These are phyloP conservation scores for Menidia menidia DNA, from an alignment of 2,797 vertebrate species.

Conservation along the genomic window DNA sequence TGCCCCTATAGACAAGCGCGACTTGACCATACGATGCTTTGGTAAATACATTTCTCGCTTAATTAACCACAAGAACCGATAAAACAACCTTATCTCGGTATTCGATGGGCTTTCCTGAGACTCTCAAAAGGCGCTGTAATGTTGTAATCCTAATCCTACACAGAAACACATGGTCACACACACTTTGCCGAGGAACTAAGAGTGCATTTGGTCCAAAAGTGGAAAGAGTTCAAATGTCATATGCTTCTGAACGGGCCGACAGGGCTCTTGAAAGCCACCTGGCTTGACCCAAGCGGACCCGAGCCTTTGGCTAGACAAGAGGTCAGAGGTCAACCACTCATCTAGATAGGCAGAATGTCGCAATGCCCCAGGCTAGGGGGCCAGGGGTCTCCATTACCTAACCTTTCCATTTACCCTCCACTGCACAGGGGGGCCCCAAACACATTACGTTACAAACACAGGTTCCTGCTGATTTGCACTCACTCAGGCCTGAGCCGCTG, in stretches of 20 bases:
- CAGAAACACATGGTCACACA: conserved; percentile 23
- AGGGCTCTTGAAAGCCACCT: conserved; percentile 71
- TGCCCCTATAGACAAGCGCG: conserved; percentile 17
- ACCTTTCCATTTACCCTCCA: conserved; percentile 65
- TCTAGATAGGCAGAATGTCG: conserved; percentile 66
- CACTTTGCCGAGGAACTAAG: conserved; percentile 52
- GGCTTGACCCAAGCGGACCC: conserved; percentile 68
- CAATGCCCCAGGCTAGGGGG: conserved; percentile 57
- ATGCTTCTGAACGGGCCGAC: conserved; percentile 47
- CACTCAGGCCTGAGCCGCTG: conserved; percentile 31
- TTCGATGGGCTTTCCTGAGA: conserved; percentile 22
- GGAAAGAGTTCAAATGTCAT: conserved; percentile 72
- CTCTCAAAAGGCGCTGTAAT: conserved; percentile 16
- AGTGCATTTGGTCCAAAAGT: conserved; percentile 41
- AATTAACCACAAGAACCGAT: not conserved
- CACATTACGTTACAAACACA: conserved; percentile 51
- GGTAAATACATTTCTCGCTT: too few relatives aligned
- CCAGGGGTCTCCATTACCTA: conserved; percentile 67
- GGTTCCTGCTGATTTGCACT: conserved; percentile 46
- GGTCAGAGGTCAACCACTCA: conserved; percentile 74
- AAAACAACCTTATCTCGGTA: not conserved
- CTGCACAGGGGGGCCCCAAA: conserved; percentile 40
- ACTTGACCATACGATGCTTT: too few relatives aligned
- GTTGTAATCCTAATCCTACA: not conserved
- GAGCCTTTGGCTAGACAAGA: conserved; percentile 70